Evolutionary conservation across 1,140 invertebrate genomes (phyloP).

Genomic region (Microplitis demolitor): DNA sequence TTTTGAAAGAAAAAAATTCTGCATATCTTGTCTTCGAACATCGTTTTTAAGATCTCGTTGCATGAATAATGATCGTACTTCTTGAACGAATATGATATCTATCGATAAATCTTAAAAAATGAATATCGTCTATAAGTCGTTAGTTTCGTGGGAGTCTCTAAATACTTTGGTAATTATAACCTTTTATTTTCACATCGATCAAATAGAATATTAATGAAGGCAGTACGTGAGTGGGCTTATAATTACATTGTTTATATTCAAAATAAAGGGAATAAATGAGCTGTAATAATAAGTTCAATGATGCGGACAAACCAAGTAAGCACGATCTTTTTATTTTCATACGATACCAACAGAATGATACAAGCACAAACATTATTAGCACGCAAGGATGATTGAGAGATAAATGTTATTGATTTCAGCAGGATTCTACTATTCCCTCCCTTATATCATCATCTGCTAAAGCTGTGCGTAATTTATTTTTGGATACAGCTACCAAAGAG

Average conservation of each 20-base stretch:
- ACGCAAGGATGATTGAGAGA: slow-evolving; percentile 17
- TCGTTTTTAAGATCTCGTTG: too few species aligned
- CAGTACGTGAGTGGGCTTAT: not conserved
- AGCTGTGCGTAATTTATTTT: not conserved
- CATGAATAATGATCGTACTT: too few species aligned
- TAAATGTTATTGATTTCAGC: slow-evolving; percentile 7
- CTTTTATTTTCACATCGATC: not conserved
- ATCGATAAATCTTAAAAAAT: not conserved
- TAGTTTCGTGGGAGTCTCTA: not conserved
- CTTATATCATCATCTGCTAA: not conserved
- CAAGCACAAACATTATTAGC: slow-evolving; percentile 11
- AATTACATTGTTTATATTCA: not conserved
- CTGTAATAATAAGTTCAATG: slow-evolving; percentile 4
- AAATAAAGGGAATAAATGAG: not conserved
- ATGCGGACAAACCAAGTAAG: not conserved
- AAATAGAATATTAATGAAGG: not conserved
- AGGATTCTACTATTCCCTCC: not conserved
- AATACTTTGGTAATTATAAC: not conserved
- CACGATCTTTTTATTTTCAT: slow-evolving; percentile 8
- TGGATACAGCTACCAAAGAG: too few species aligned
- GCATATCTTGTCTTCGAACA: too few species aligned
- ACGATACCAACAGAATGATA: slow-evolving; percentile 4
- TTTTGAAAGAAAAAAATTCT: too few species aligned
- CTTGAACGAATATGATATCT: too few species aligned
- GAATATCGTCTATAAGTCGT: not conserved